Evolutionary conservation across 2,888 invertebrate genomes (phyloP), one percentile per base, ranked within the genome.

Genomic region (Dryadula phaetusa): DNA sequence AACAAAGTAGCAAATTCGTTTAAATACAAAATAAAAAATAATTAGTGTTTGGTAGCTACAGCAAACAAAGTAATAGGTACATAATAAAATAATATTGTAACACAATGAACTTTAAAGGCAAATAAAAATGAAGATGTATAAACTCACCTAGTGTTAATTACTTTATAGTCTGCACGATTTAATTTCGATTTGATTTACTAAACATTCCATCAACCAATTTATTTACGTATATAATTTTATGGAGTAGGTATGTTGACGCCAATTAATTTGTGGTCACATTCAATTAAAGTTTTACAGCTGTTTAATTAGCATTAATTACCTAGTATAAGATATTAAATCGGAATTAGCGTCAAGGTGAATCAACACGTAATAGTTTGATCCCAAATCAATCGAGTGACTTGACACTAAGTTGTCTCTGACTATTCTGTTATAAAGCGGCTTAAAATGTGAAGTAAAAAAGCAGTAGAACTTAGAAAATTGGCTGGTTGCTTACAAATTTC

Each of bases 231-330:
- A 77, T 80, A 79, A 77, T 77, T 75, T 25, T 66, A 74, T 76
- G 37, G 28, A 44, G 61, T 61, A 37, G 61, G 46, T 79, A 62
- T 62, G 61, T 53, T 64, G 52, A 37, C 40, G 64, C 58, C 71
- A 77, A 79, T 79, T 74, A 75, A 73, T 71, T 74, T 72, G 71
- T 75, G 76, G 79, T 77, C 75, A 78, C 77, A 63, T 81, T 82
- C 80, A 82, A 83, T 82, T 81, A 83, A 83, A 75, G 74, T 79
- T 86, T 84, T 87, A 89, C 84, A 75, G 78, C 73, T 76, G 77
- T 83, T 84, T 84, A 85, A 90, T 89, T 87, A 88, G 83, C 86
- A 80, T 68, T 68, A 67, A 85, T 80, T 81, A 86, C 85, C 75
- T 66, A 62, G 77, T 73, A 46, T 44, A 47, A 56, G 65, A 69